These are phyloP conservation scores for Ceramica pisi DNA, from an alignment of 2,888 invertebrate genomes.

Conservation along the genomic window DNA sequence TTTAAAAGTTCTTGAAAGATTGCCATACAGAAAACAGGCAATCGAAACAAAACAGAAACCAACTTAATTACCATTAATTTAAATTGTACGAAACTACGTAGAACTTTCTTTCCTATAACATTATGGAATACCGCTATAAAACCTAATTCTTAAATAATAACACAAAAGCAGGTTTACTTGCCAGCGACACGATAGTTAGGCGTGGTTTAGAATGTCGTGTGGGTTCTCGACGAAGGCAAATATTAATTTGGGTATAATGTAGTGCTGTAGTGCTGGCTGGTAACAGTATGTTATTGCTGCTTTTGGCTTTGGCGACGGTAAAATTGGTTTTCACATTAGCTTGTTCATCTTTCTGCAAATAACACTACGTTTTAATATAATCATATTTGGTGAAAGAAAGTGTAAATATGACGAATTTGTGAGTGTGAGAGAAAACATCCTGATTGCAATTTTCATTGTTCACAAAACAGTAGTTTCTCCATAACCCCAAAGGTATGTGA, in stretches of 20 bases:
- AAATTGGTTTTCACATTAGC: neutral
- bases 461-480: too few relatives aligned
- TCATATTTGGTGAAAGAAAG: too few relatives aligned
- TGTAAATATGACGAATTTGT: too few relatives aligned
- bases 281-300: slow-evolving; percentile 33
- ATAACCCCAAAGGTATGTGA: too few relatives aligned
- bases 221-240: slow-evolving; percentile 53
- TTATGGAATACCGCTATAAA: slow-evolving; percentile 38
- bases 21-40: slow-evolving; percentile 28
- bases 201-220: slow-evolving; percentile 55
- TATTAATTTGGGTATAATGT: slow-evolving; percentile 53
- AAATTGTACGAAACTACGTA: slow-evolving; percentile 52
- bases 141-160: slow-evolving; percentile 63
- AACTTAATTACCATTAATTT: slow-evolving; percentile 62
- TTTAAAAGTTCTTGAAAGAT: too few relatives aligned
- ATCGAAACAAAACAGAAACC: slow-evolving; percentile 25
- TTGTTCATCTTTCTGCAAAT: neutral
- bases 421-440: too few relatives aligned
- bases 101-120: slow-evolving; percentile 40
- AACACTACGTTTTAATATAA: too few relatives aligned
- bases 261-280: slow-evolving; percentile 17
- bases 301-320: slow-evolving; percentile 16
- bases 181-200: slow-evolving; percentile 58
- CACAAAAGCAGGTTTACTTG: slow-evolving; percentile 62
- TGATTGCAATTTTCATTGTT: too few relatives aligned